These are phyloP conservation scores for Microtus richardsoni DNA, from an alignment of 2,113 vertebrate species.

Conservation along the genomic window DNA sequence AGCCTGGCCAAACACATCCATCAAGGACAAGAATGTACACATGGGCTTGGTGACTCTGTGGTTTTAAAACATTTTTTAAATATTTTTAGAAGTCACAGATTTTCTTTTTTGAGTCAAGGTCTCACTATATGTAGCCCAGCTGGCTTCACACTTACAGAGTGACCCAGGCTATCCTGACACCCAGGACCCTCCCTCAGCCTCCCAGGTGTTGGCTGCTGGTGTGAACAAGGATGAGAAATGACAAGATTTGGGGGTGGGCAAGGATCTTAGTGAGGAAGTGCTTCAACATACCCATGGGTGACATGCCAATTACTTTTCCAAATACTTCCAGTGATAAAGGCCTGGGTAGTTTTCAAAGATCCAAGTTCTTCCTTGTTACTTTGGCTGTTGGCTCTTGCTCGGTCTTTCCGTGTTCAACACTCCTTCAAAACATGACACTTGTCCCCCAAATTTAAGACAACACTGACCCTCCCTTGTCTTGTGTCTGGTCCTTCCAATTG, in stretches of 20 bases:
- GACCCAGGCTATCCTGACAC: neutral
- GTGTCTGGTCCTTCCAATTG: neutral
- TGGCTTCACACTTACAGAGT: neutral
- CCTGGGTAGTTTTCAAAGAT: neutral
- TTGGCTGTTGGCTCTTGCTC: neutral
- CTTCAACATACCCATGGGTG: neutral
- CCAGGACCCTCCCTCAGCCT: neutral
- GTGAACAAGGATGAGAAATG: neutral
- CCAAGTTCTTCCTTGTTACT: neutral
- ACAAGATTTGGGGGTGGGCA: neutral
- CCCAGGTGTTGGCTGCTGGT: neutral
- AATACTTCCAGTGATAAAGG: neutral
- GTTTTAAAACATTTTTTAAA: neutral
- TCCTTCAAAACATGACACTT: neutral
- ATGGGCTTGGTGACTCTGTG: neutral
- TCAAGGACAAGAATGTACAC: neutral
- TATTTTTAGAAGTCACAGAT: neutral
- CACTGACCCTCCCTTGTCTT: neutral
- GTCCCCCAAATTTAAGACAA: neutral
- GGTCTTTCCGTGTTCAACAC: neutral
- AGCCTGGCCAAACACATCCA: neutral
- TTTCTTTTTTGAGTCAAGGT: neutral
- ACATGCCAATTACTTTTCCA: neutral
- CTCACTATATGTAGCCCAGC: neutral
- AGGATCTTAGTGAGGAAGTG: neutral